These are phyloP conservation scores for Epicauta chinensis DNA, from an alignment of 1,140 invertebrate species.

Conservation along the genomic window DNA sequence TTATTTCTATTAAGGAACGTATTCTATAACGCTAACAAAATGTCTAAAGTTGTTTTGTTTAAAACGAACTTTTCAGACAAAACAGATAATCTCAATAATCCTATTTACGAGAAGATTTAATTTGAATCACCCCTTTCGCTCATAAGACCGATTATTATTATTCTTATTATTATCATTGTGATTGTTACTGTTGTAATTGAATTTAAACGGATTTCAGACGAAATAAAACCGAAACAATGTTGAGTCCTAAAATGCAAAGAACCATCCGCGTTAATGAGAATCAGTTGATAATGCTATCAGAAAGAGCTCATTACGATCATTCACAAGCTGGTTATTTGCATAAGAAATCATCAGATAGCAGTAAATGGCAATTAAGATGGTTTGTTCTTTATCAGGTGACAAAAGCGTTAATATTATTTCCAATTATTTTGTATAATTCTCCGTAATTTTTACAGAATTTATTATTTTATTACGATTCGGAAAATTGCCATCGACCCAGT, in stretches of 20 bases:
- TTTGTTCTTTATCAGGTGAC: conserved; percentile 85
- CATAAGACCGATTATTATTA: no score
- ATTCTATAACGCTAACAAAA: no score
- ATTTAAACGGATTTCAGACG: conserved; percentile 8
- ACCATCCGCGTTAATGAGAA: conserved; percentile 74
- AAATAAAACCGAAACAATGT: conserved; percentile 45
- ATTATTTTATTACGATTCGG: conserved; percentile 86
- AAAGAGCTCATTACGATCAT: conserved; percentile 75
- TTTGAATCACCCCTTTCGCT: no score
- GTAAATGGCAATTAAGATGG: conserved; percentile 86
- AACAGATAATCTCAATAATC: no score
- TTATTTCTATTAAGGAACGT: no score
- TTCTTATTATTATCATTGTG: no score
- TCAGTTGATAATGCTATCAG: conserved; percentile 76
- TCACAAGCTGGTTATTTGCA: conserved; percentile 70
- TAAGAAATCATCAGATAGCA: conserved; percentile 78
- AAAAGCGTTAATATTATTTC: background rate
- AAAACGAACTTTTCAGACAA: no score
- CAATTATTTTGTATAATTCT: no score
- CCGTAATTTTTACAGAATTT: conserved; percentile 57
- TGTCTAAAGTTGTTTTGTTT: no score
- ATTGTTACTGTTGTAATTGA: no score
- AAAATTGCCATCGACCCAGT: conserved; percentile 66
- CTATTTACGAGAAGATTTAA: no score
- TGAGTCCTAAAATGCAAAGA: conserved; percentile 79